These are phyloP conservation scores for Enhydra lutris DNA, from an alignment of 2,113 vertebrate species.

Conservation along the genomic window DNA sequence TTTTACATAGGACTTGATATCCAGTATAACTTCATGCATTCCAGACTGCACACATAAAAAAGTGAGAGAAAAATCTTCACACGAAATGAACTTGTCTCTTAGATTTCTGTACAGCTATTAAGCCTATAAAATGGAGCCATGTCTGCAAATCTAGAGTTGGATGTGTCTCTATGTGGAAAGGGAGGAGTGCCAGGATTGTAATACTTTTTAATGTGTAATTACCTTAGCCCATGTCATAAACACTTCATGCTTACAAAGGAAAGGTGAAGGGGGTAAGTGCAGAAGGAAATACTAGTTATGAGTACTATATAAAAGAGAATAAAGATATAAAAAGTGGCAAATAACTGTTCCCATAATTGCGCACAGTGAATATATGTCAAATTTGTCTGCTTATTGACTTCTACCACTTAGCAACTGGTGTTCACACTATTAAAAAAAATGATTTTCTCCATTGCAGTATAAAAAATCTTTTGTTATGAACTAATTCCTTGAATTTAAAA, in stretches of 20 bases:
- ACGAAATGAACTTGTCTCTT: neutral
- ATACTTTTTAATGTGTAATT: neutral
- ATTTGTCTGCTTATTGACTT: neutral
- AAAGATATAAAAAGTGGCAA: neutral
- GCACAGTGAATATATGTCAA: neutral
- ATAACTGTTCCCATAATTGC: neutral
- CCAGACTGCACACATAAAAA: neutral
- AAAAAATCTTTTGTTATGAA: neutral
- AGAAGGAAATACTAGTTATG: no score
- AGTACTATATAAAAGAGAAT: neutral
- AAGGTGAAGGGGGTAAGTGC: neutral
- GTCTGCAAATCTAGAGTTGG: neutral
- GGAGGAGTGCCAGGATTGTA: fast-evolving
- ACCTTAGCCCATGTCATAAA: neutral
- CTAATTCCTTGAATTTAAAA: neutral
- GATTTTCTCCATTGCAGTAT: neutral
- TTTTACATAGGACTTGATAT: neutral
- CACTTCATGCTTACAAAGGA: neutral
- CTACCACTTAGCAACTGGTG: neutral
- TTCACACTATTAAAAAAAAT: neutral
- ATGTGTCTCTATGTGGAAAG: no score
- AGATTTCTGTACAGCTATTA: neutral
- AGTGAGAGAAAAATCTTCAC: neutral
- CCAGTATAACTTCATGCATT: neutral
- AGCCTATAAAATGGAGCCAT: neutral